Evolutionary conservation across 2,113 vertebrate genomes (phyloP), one percentile per base, ranked within the genome.

Genomic region (Rhabdornis inornatus): DNA sequence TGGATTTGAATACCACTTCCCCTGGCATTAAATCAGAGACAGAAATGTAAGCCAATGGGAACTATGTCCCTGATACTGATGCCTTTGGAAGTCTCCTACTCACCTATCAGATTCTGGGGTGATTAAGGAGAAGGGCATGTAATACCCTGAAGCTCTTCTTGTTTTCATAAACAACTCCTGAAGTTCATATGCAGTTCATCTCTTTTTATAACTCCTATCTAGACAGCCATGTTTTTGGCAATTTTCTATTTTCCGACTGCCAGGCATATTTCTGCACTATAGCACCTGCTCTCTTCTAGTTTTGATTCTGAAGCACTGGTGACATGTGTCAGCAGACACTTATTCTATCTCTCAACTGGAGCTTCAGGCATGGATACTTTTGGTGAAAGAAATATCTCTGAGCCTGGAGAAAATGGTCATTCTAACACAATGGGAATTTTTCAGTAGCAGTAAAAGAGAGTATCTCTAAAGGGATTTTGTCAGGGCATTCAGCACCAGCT

Each of bases 251-350:
- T 96, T 91, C 83, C 11, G 0, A 83, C 78, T 82, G 78, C 79
- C 94, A 69, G 85, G 79, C 94, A 80, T 92, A 72, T 94, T 95
- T 52, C 91, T 95, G 86, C 87, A 53, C 81, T 79, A 52, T 13
- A 39, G 64, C 96, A 96, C 94, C 93, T 95, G 96, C 95, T 97
- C 77, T 81, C 83, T 87, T 89, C 78, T 71, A 53, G 90, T 87
- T 89, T 68, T 79, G 77, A 86, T 82, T 95, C 89, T 75, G 39
- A 96, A 93, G 74, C 59, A 65, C 57, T 95, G 79, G 59, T 90
- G 89, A 95, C 92, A 95, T 17, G 87, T 94, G 95, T 96, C 97
- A 96, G 84, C 93, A 96, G 80, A 90, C 79, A 92, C 94, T 96
- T 87, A 90, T 33, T 94, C 95, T 57, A 11, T 71, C 95, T 71